Base-by-base conservation (phyloP, 2,888 invertebrate genomes). In the Druceiella hillmani region DNA sequence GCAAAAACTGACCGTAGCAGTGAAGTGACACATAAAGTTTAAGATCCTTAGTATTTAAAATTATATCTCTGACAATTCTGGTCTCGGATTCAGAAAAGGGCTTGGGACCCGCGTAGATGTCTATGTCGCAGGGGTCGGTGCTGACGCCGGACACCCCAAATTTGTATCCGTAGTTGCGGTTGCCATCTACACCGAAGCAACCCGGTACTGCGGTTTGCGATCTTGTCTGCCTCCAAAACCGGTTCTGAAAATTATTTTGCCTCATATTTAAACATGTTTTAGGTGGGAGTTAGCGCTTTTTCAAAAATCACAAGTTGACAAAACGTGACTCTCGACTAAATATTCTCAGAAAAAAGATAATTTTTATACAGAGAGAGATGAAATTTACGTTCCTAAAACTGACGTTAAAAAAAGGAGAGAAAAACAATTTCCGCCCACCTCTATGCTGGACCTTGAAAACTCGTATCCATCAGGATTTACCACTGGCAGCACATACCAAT, bases 381-480 rank as follows among this genome's bases (percentile, higher is more conserved):
- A n/a, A n/a, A n/a, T n/a, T n/a, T n/a, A n/a, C n/a, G n/a, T n/a
- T n/a, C n/a, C n/a, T n/a, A n/a, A n/a, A n/a, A n/a, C n/a, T n/a
- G n/a, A n/a, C n/a, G n/a, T n/a, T n/a, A n/a, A 35, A 35, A 28
- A 17, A 14, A 12, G 11, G 10, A 6, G 6, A 28, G 13, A 13
- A 4, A 5, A 14, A 13, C 15, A 14, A 14, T 12, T 14, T 12
- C 11, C n/a, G n/a, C 4, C 5, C 15, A 4, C n/a, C 9, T 20
- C 22, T 6, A 7, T 9, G 22, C 9, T 6, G 9, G 22, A 20
- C 6, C 22, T 7, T 20, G 22, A 7, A 9, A 20, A 83, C 50
- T 77, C 80, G 49, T 84, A 86, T 1, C 85, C 85, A 54, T 86
- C 86, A 5, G 84, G 83, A 57, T 86, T 86, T 45, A 79, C 65